phyloP scores from a whole-genome alignment of 2,113 vertebrate genomes.

The Pogonocichla stellata region DNA sequence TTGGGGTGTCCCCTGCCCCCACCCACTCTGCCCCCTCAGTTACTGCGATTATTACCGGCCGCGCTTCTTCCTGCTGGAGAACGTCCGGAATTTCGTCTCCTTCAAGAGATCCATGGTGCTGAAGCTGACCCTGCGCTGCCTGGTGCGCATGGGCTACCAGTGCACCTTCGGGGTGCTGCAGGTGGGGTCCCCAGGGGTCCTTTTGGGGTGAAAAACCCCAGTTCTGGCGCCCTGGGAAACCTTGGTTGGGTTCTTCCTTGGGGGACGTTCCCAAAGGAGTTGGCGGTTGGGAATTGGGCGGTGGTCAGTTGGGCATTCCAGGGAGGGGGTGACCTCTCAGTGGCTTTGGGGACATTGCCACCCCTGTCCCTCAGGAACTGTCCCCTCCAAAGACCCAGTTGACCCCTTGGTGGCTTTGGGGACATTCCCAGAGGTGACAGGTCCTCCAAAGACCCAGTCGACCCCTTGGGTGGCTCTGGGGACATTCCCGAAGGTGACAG shows the following conservation, averaged over 20 bases:
- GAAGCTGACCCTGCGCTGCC: constrained; percentile 92
- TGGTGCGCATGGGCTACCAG: constrained; percentile 97
- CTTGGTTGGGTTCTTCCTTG: rapidly evolving
- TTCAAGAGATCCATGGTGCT: constrained; percentile 97
- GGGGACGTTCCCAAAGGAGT: rapidly evolving
- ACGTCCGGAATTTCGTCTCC: constrained; percentile 94
- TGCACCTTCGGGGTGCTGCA: constrained; percentile 96
- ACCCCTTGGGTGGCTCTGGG: too few species aligned
- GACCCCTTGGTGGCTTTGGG: background rate
- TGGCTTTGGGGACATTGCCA: background rate
- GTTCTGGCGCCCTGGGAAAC: rapidly evolving
- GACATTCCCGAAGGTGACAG: too few species aligned
- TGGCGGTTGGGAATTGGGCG: background rate
- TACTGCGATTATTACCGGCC: constrained; percentile 98
- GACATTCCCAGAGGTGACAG: background rate
- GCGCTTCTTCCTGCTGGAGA: constrained; percentile 93
- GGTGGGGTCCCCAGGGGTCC: constrained; percentile 37
- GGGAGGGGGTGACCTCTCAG: background rate
- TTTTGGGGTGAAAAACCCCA: rapidly evolving
- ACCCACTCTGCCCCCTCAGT: constrained; percentile 57
- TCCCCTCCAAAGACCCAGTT: background rate
- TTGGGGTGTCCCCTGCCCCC: too few species aligned
- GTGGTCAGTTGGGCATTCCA: too few species aligned
- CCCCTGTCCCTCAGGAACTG: background rate
- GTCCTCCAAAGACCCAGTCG: too few species aligned